These are phyloP conservation scores for Halyomorpha halys DNA, from an alignment of 1,140 invertebrate species.

Conservation along the genomic window DNA sequence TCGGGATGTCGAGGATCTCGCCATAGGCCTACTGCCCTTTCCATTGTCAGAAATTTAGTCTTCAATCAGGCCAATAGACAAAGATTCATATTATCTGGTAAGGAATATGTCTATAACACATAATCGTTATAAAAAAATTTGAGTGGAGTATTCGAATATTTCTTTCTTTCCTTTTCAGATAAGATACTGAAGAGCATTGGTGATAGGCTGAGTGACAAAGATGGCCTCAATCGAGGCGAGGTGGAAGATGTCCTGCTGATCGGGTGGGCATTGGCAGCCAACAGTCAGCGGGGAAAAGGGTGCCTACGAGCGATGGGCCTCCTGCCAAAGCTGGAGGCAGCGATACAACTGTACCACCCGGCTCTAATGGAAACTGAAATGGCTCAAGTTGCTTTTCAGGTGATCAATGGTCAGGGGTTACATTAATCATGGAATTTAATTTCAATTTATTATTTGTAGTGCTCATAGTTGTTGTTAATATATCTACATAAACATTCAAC, in stretches of 20 bases:
- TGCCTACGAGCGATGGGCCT: conserved; percentile 36
- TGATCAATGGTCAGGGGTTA: too few relatives aligned
- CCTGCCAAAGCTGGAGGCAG: conserved; percentile 31
- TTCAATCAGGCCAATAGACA: conserved; percentile 11
- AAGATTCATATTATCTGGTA: conserved; percentile 19
- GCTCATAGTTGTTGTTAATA: too few relatives aligned
- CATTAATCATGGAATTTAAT: too few relatives aligned
- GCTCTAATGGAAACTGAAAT: too few relatives aligned
- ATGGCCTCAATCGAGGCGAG: conserved; percentile 31
- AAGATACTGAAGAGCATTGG: conserved; percentile 35
- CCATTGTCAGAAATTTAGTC: conserved; percentile 20
- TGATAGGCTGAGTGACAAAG: conserved; percentile 33
- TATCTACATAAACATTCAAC: too few relatives aligned
- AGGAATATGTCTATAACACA: background rate
- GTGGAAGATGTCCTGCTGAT: conserved; percentile 34
- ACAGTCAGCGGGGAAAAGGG: conserved; percentile 39
- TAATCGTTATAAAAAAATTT: too few relatives aligned
- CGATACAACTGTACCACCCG: background rate
- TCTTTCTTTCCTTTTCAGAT: conserved; percentile 25
- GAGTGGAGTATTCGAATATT: background rate
- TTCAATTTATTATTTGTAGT: too few relatives aligned
- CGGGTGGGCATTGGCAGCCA: conserved; percentile 38
- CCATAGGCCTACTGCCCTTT: conserved; percentile 13
- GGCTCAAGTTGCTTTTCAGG: too few relatives aligned
- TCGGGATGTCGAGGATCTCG: background rate